Conservation (phyloP, 2,888 invertebrate species). For the Diarsia dahlii region DNA sequence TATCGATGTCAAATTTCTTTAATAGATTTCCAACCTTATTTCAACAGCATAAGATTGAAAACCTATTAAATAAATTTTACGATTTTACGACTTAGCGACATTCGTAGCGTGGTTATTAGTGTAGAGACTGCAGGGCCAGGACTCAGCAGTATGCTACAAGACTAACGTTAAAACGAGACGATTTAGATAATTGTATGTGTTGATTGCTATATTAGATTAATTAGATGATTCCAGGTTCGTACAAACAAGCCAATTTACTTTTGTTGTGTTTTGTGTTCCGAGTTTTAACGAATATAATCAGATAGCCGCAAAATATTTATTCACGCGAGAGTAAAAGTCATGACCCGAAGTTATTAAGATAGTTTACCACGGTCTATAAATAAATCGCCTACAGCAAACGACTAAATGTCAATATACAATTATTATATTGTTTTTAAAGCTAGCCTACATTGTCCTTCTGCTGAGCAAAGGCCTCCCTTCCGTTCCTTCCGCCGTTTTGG, state of each 20-base stretch:
- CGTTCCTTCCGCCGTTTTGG: too few species aligned
- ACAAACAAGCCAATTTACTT: background rate
- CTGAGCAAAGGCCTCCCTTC: too few species aligned
- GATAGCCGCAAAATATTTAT: background rate
- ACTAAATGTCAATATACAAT: too few species aligned
- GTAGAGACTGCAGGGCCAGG: too few species aligned
- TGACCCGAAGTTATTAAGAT: conserved; percentile 23
- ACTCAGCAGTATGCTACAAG: background rate
- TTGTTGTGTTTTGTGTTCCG: conserved; percentile 43
- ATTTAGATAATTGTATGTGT: background rate
- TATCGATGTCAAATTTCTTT: too few species aligned
- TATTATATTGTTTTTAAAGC: too few species aligned
- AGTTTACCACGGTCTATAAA: background rate
- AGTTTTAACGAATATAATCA: conserved; percentile 23
- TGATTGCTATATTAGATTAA: background rate
- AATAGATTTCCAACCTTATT: too few species aligned
- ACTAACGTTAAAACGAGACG: background rate
- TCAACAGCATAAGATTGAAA: too few species aligned
- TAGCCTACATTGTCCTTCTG: too few species aligned
- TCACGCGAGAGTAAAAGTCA: background rate
- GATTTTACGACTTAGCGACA: too few species aligned
- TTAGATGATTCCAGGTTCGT: background rate
- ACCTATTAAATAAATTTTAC: too few species aligned
- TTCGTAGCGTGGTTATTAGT: too few species aligned
- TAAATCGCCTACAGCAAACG: background rate